Evolutionary conservation across 2,113 vertebrate species (phyloP).

Genomic region (Lagenorhynchus albirostris): DNA sequence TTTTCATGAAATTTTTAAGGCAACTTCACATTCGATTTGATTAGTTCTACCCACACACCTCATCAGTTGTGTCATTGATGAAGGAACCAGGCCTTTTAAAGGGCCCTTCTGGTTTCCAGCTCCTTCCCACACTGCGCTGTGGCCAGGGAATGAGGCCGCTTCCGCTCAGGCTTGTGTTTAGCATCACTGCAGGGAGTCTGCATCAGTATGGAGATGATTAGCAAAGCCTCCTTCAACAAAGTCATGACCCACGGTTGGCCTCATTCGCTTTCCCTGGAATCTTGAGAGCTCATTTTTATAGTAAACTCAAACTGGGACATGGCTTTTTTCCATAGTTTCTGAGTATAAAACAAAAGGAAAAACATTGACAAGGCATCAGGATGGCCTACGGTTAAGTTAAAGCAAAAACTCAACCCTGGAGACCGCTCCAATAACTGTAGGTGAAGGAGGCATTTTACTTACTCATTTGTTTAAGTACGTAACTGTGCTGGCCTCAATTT

Average conservation of each 20-base stretch:
- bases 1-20: background rate
- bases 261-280: background rate
- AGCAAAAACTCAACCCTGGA: conserved; percentile 1
- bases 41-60: background rate
- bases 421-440: background rate
- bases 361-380: background rate
- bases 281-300: conserved; percentile 5
- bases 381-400: background rate
- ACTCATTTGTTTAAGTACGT: background rate
- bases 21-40: background rate
- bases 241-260: background rate
- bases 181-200: background rate
- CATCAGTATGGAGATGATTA: background rate
- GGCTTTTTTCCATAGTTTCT: background rate
- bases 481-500: background rate
- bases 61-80: background rate
- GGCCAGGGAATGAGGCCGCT: background rate
- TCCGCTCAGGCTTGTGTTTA: background rate
- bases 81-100: background rate
- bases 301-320: background rate
- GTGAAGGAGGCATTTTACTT: background rate
- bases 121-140: background rate
- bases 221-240: conserved; percentile 7
- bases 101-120: background rate
- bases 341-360: conserved; percentile 22